Percentiles rank a stretch among this genome's conserved stretches.
These are phyloP conservation scores for Xestia sexstrigata DNA, from an alignment of 2,888 invertebrate genomes.

Conservation along the genomic window DNA sequence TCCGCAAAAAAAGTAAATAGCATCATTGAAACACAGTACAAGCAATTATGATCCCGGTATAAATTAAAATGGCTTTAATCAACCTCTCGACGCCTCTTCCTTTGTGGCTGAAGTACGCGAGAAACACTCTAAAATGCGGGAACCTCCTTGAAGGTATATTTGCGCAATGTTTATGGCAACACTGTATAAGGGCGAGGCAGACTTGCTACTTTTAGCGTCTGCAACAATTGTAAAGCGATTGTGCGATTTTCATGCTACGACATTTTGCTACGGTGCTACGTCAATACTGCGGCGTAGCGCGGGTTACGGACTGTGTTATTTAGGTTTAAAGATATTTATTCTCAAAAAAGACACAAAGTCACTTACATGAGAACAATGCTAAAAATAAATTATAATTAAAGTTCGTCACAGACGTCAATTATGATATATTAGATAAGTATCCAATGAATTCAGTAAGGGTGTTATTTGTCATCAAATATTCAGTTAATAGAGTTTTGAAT, in stretches of 20 bases:
- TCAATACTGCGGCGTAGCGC: conserved; percentile 52
- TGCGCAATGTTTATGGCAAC: conserved; percentile 28
- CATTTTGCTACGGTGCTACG: conserved; percentile 43
- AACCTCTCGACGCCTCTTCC: conserved; percentile 47
- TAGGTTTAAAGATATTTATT: no score
- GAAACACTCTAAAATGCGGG: conserved; percentile 35
- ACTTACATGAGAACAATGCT: no score
- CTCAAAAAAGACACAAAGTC: no score
- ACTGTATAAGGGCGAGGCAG: conserved; percentile 5
- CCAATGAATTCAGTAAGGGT: no score
- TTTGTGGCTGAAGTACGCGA: conserved; percentile 48
- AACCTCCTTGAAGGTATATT: conserved; percentile 40
- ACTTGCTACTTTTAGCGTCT: not conserved
- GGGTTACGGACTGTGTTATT: conserved; percentile 27
- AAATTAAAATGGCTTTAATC: conserved; percentile 53
- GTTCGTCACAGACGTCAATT: no score
- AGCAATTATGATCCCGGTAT: conserved; percentile 49
- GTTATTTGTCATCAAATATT: no score
- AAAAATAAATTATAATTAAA: no score
- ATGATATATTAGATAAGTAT: no score
- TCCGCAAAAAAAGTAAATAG: conserved; percentile 21
- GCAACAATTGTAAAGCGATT: not conserved
- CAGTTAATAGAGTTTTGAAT: no score
- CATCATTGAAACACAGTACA: conserved; percentile 27
- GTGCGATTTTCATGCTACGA: conserved; percentile 35